These are phyloP conservation scores for Troglohyphantes excavatus DNA, from an alignment of 2,888 invertebrate genomes.

Conservation along the genomic window DNA sequence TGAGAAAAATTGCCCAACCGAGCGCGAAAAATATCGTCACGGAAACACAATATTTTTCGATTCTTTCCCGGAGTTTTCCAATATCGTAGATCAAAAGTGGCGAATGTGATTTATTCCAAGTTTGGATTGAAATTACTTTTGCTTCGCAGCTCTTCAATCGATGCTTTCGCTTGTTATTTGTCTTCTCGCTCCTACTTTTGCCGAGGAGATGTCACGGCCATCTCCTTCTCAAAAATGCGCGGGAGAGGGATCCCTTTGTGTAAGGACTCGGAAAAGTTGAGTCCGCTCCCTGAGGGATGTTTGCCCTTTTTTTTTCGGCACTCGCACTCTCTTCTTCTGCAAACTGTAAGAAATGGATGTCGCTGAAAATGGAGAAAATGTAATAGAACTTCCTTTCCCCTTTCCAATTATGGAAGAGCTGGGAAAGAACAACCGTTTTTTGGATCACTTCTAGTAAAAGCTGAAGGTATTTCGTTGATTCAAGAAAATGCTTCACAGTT, in stretches of 20 bases:
- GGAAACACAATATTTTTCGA: conserved; percentile 56
- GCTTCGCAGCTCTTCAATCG: conserved; percentile 63
- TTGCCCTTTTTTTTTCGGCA: conserved; percentile 16
- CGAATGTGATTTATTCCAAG: conserved; percentile 67
- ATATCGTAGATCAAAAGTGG: conserved; percentile 65
- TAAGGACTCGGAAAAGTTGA: conserved; percentile 35
- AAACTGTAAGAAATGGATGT: conserved; percentile 27
- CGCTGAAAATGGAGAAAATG: conserved; percentile 36
- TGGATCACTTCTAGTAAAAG: not conserved
- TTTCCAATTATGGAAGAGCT: conserved; percentile 23
- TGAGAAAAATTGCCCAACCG: conserved; percentile 19
- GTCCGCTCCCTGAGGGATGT: conserved; percentile 43
- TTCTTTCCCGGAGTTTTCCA: conserved; percentile 61
- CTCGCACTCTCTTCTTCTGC: not conserved
- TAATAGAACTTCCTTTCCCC: conserved; percentile 42
- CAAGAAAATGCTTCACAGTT: not conserved
- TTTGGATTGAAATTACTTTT: conserved; percentile 70
- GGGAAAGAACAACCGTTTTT: not conserved
- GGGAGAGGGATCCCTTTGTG: conserved; percentile 44
- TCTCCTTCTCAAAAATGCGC: conserved; percentile 31
- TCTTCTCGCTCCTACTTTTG: conserved; percentile 11
- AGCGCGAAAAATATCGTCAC: conserved; percentile 43
- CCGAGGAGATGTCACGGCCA: not conserved
- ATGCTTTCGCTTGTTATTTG: conserved; percentile 56
- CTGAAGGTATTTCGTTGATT: not conserved